Percentiles rank a stretch among this genome's conserved stretches.
Conservation (phyloP, 2,113 vertebrate species). For the Heterotis niloticus region DNA sequence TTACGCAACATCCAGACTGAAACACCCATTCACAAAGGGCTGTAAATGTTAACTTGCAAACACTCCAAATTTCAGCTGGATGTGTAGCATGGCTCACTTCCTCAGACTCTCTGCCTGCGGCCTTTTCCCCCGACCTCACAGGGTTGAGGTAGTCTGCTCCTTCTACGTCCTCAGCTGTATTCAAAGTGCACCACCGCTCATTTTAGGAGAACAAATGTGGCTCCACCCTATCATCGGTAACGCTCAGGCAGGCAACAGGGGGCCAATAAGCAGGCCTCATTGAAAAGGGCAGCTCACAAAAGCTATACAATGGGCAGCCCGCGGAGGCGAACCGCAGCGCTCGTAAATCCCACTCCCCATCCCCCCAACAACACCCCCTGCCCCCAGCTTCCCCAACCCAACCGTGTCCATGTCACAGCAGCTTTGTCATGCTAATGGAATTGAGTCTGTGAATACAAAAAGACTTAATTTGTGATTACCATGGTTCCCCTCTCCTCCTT, state of each 20-base stretch:
- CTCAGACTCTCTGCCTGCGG: slow-evolving; percentile 34
- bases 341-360: slow-evolving; percentile 61
- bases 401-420: slow-evolving; percentile 85
- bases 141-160: slow-evolving; percentile 62
- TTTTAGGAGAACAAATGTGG: slow-evolving; percentile 87
- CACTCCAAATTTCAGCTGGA: not conserved
- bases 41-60: not conserved
- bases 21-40: not conserved
- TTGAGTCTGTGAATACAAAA: slow-evolving; percentile 89
- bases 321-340: slow-evolving; percentile 73
- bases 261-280: slow-evolving; percentile 86
- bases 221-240: slow-evolving; percentile 86
- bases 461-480: slow-evolving; percentile 87
- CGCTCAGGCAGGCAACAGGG: slow-evolving; percentile 75
- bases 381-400: slow-evolving; percentile 60
- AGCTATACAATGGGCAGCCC: slow-evolving; percentile 73
- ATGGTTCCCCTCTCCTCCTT: slow-evolving; percentile 35
- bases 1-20: not conserved
- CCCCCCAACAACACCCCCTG: not conserved
- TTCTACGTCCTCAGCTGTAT: slow-evolving; percentile 56
- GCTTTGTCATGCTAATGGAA: slow-evolving; percentile 95
- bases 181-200: slow-evolving; percentile 79
- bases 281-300: slow-evolving; percentile 82
- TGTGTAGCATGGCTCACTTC: not conserved
- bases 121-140: slow-evolving; percentile 48